A percentile compares a stretch with the other conserved stretches of the same genome.
Conservation (phyloP, 2,888 invertebrate species). For the Ecliptopera silaceata region DNA sequence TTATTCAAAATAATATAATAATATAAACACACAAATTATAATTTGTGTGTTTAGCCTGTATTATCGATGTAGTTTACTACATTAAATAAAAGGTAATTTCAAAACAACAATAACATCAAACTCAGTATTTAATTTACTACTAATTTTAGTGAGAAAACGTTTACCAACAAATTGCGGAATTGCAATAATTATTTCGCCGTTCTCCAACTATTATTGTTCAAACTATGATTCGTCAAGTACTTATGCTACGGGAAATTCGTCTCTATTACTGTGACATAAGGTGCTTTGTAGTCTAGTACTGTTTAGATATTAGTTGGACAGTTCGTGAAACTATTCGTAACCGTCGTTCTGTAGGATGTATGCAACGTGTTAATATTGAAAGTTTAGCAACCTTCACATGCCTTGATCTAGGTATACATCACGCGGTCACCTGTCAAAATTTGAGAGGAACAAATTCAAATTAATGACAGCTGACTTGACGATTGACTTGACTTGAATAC, state of each 20-base stretch:
- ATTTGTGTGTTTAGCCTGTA: too few relatives aligned
- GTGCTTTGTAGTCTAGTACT: neutral
- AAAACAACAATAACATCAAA: too few relatives aligned
- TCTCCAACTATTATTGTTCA: neutral
- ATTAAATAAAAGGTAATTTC: too few relatives aligned
- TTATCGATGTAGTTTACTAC: too few relatives aligned
- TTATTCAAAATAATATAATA: too few relatives aligned
- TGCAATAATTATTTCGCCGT: neutral
- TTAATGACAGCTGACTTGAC: neutral
- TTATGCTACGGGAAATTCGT: neutral
- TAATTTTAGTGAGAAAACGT: neutral
- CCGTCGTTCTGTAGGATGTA: neutral
- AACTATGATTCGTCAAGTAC: neutral
- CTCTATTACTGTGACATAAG: neutral
- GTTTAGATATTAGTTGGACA: neutral
- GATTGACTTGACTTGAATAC: too few relatives aligned
- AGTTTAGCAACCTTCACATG: neutral
- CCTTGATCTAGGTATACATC: neutral
- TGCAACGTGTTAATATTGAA: neutral
- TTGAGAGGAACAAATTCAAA: neutral
- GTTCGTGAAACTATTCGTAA: neutral
- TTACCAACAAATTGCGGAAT: neutral
- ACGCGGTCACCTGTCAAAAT: neutral
- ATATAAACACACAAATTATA: too few relatives aligned
- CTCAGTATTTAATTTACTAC: too few relatives aligned